A percentile compares a stretch with the other conserved stretches of the same genome.
Conservation (phyloP, 2,797 vertebrate genomes). For the Oreochromis mossambicus region DNA sequence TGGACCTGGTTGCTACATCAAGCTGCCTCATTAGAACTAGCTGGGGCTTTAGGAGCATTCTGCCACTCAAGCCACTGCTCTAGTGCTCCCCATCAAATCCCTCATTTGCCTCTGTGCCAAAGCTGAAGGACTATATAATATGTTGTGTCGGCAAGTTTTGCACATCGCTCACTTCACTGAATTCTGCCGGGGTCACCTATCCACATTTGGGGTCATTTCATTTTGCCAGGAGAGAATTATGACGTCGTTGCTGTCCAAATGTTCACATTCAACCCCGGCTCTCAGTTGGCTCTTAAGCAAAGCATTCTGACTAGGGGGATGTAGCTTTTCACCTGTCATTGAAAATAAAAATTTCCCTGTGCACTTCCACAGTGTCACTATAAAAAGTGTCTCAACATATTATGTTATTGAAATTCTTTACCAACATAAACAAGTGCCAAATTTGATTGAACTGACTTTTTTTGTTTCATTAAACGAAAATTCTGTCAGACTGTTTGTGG, state of each 20-base stretch:
- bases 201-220: constrained; percentile 28
- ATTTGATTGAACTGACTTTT: not conserved
- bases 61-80: constrained; percentile 59
- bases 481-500: not conserved
- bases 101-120: constrained; percentile 54
- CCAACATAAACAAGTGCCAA: not conserved
- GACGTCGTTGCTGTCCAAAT: constrained; percentile 17
- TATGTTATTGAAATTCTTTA: not conserved
- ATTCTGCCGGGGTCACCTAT: constrained; percentile 40
- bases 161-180: constrained; percentile 19
- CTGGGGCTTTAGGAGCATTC: constrained; percentile 62
- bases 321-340: constrained; percentile 1
- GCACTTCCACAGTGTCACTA: not conserved
- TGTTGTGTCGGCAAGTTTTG: constrained; percentile 47
- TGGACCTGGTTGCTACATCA: constrained; percentile 73
- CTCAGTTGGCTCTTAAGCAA: constrained; percentile 27
- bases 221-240: constrained; percentile 30
- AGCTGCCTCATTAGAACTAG: constrained; percentile 72
- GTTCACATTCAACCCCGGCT: constrained; percentile 12
- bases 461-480: not conserved
- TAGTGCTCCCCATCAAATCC: constrained; percentile 50
- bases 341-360: not conserved
- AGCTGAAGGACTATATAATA: constrained; percentile 44
- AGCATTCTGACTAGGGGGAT: constrained; percentile 5
- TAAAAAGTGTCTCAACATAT: not conserved